Base-by-base conservation (phyloP, 2,888 invertebrate species). In the Drosophila mimica region DNA sequence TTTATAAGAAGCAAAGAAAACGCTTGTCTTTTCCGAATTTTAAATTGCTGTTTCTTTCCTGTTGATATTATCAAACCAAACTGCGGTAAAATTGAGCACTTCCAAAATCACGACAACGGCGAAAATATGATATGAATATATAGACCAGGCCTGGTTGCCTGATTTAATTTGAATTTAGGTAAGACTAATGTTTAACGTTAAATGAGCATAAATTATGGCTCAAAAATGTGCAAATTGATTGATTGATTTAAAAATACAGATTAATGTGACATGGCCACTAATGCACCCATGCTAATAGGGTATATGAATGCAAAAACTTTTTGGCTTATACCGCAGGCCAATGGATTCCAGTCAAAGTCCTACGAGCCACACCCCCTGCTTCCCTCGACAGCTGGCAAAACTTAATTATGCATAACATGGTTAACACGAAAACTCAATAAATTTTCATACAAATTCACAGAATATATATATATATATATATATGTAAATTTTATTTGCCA, bases 381-480 rank as follows among this genome's bases (percentile, higher is more conserved):
- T 34, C 76, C 61, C 52, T 73, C 65, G 70, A 34, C 57, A 58
- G 53, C 51, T 76, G 76, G 74, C 81, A 85, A 88, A 91, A 91
- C 91, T 91, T 91, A 91, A 91, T 91, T 91, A 91, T 91, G 92
- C 91, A 89, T 25, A 25, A 25, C 25, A 25, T 91, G 91, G 92
- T 91, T 91, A 91, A 91, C 91, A 91, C 91, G 92, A 91, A 91
- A 91, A 91, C 91, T 91, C 91, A 91, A 91, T 91, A 91, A 91
- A 91, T 91, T 91, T 90, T 83, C 88, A 79, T 88, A 89, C 88
- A 91, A 91, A 87, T 90, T 88, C 80, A 77, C 77, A 82, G 74
- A 78, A 4, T 0, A n/a, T 40, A 2, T n/a, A 11, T n/a, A 40
- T 0, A n/a, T n/a, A 17, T 4, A 40, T n/a, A n/a, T 4, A 63